These are phyloP conservation scores for Oxygymnocypris stewartii DNA, from an alignment of 2,113 vertebrate genomes.

Conservation along the genomic window DNA sequence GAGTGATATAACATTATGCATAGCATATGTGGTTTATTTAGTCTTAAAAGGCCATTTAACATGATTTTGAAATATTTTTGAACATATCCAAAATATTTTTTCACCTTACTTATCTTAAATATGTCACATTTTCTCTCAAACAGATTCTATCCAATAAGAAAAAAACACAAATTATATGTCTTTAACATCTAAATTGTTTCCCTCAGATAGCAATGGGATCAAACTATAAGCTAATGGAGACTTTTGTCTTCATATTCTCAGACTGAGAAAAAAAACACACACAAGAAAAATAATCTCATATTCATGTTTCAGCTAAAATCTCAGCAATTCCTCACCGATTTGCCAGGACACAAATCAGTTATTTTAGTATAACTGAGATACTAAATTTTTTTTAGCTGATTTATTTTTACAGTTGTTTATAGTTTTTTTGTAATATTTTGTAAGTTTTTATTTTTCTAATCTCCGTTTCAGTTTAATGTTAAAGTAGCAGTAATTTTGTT, in stretches of 20 bases:
- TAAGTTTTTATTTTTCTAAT: neutral
- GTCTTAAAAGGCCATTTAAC: neutral
- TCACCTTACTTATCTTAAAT: neutral
- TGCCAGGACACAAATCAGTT: neutral
- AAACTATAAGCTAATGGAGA: neutral
- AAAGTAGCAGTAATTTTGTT: neutral
- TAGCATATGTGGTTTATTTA: neutral
- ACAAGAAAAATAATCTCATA: neutral
- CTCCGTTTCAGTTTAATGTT: neutral
- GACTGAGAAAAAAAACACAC: too few species aligned
- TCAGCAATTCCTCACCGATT: neutral
- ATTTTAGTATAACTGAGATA: neutral
- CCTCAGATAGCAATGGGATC: neutral
- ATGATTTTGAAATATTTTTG: neutral
- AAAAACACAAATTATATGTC: neutral
- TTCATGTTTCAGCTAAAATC: neutral
- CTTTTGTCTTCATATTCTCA: too few species aligned
- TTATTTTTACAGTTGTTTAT: neutral
- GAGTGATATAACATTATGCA: neutral
- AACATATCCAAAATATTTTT: too few species aligned
- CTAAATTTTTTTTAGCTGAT: neutral
- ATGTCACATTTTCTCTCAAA: neutral
- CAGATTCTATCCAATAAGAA: neutral
- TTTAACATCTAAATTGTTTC: neutral
- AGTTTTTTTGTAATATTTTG: too few species aligned